Evolutionary conservation across 2,113 vertebrate species (phyloP).

Genomic region (Pimephales promelas): DNA sequence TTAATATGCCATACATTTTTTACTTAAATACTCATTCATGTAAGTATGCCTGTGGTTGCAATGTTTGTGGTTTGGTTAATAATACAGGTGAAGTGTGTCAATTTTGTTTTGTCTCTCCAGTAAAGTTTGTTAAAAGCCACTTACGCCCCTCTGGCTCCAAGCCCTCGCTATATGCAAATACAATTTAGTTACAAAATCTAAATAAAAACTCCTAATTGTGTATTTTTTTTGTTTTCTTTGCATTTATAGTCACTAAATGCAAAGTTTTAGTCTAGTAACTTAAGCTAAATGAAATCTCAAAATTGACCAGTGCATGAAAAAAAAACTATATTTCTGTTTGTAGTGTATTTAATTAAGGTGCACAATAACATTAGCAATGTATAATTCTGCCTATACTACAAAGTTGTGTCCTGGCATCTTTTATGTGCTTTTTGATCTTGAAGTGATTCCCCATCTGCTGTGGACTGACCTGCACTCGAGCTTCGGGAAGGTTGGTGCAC

Average conservation of each 20-base stretch:
- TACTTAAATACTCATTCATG: no score
- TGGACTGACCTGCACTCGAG: constrained; percentile 89
- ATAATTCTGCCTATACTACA: neutral
- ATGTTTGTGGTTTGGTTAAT: no score
- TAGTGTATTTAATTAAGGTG: neutral
- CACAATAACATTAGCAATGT: neutral
- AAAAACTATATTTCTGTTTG: neutral
- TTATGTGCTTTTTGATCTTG: neutral
- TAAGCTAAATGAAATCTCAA: neutral
- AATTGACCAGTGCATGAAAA: neutral
- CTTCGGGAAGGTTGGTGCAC: constrained; percentile 98
- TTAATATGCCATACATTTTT: no score
- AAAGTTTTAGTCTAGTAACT: no score
- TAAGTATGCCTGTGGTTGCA: no score
- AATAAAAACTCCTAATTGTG: neutral
- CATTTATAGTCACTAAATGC: no score
- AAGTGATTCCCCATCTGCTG: neutral
- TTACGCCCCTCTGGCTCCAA: no score
- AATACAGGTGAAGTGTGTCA: no score
- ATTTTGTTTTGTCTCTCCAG: no score
- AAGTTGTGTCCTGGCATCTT: neutral
- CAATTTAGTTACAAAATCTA: no score
- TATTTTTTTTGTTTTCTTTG: neutral
- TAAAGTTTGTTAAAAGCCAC: no score
- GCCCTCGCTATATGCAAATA: no score